phyloP scores from a whole-genome alignment of 2,113 vertebrate genomes.

The Leucosticte australis region DNA sequence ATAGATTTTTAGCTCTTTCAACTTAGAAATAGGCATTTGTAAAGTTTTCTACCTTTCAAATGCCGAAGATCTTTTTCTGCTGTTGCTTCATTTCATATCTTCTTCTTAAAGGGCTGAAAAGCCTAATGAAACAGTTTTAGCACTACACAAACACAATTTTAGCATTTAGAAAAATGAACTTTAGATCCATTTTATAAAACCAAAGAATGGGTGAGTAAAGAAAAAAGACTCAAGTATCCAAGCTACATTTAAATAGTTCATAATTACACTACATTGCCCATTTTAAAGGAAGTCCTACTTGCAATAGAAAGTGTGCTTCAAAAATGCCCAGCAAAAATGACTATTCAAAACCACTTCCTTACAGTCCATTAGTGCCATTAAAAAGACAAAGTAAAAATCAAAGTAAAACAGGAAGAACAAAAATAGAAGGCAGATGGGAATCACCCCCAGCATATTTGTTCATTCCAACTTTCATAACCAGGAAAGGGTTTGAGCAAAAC shows the following conservation, averaged over 20 bases:
- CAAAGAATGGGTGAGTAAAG: neutral
- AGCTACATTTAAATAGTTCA: neutral
- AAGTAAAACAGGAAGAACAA: slow-evolving; percentile 15
- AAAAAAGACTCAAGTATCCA: neutral
- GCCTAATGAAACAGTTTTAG: neutral
- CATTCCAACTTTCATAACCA: neutral
- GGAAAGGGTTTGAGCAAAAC: neutral
- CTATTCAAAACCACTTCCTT: neutral
- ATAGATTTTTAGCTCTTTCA: neutral
- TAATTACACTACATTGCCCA: neutral
- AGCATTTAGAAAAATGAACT: neutral
- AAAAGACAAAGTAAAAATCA: slow-evolving; percentile 24
- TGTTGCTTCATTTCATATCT: neutral
- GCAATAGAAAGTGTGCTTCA: neutral
- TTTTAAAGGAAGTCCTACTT: neutral
- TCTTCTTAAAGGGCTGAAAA: neutral
- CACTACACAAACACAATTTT: neutral
- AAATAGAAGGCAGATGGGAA: slow-evolving; percentile 30
- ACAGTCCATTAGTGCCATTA: neutral
- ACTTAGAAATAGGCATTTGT: neutral
- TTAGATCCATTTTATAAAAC: neutral
- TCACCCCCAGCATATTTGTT: neutral
- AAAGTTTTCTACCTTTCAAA: neutral
- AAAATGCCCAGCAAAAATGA: neutral
- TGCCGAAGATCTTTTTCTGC: neutral